These are phyloP conservation scores for Sarcophaga variegata DNA, from an alignment of 2,888 invertebrate species.

Conservation along the genomic window DNA sequence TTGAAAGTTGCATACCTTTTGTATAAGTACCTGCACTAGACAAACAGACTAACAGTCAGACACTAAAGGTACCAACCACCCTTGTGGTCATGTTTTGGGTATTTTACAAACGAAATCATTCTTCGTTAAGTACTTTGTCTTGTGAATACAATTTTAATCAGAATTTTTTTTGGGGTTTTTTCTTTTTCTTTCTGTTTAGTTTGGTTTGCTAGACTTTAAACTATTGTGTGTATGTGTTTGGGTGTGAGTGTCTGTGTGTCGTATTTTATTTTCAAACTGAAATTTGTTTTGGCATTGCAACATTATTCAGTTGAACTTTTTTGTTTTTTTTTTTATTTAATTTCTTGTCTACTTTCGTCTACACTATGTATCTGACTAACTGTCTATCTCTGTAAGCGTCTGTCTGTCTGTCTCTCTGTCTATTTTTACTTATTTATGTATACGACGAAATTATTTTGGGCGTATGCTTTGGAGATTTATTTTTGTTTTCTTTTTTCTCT, in stretches of 20 bases:
- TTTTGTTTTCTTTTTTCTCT: background rate
- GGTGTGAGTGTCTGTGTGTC: constrained; percentile 8
- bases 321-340: constrained; percentile 7
- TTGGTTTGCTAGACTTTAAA: constrained; percentile 33
- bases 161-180: background rate
- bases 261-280: constrained; percentile 37
- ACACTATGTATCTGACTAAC: background rate
- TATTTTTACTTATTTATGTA: no score
- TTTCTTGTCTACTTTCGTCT: constrained; percentile 26
- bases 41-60: background rate
- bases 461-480: constrained; percentile 37
- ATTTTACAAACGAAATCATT: background rate
- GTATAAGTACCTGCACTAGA: background rate
- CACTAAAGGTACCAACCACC: background rate
- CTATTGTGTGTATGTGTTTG: constrained; percentile 3
- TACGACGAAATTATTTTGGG: constrained; percentile 49
- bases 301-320: constrained; percentile 41
- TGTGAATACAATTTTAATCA: background rate
- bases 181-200: constrained; percentile 9
- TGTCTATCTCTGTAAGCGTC: background rate
- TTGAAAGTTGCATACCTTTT: constrained; percentile 53
- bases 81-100: background rate
- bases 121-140: background rate
- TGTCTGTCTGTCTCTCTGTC: background rate
- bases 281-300: constrained; percentile 65